Conservation (phyloP, 1,140 invertebrate genomes). For the Heterodera schachtii region DNA sequence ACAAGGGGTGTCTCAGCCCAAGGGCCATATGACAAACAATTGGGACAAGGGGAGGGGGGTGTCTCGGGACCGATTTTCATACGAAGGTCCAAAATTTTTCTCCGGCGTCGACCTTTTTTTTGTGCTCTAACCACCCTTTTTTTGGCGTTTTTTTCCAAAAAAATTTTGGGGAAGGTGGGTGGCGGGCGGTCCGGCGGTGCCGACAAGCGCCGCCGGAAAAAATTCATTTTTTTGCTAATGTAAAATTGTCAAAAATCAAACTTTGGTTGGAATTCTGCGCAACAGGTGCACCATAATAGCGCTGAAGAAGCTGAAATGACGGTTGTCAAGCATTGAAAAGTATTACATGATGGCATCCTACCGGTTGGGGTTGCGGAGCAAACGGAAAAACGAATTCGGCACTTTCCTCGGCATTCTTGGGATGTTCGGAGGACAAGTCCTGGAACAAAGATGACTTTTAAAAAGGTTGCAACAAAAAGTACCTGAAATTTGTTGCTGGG, state of each 20-base stretch:
- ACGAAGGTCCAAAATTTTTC: no score
- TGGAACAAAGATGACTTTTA: neutral
- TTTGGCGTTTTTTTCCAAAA: no score
- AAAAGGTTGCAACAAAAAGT: neutral
- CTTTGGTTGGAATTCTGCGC: neutral
- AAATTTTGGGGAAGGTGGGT: no score
- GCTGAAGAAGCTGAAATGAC: conserved; percentile 37
- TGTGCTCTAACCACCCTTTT: no score
- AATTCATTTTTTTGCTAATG: conserved; percentile 27
- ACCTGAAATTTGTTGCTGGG: conserved; percentile 29
- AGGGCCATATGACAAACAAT: no score
- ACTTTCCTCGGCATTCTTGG: conserved; percentile 9
- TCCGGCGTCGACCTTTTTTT: no score
- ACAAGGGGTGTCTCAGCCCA: no score
- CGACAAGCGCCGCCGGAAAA: neutral
- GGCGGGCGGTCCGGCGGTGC: no score
- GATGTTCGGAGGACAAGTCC: conserved; percentile 2
- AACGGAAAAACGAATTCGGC: neutral
- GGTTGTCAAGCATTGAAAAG: neutral
- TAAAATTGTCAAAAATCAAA: neutral
- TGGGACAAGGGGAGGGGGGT: no score
- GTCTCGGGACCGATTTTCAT: no score
- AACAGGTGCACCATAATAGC: conserved; percentile 46
- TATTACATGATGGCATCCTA: conserved; percentile 31
- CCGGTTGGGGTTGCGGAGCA: conserved; percentile 24